Evolutionary conservation across 2,797 vertebrate species (phyloP), one percentile per base, ranked within the genome.

Genomic region (Premnoplex brunnescens): DNA sequence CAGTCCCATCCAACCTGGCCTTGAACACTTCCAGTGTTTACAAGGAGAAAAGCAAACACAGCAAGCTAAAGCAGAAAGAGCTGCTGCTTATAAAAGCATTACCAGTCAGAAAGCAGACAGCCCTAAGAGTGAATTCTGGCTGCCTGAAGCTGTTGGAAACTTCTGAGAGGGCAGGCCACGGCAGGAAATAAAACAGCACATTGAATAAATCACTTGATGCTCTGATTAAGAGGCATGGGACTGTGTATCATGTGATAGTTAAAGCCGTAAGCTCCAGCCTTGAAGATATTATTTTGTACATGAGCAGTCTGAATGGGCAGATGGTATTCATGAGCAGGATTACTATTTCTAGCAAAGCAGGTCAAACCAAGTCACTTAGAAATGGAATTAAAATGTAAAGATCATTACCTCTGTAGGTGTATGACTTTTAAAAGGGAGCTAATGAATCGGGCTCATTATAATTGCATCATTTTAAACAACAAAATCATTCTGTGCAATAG

Each of bases 161-260:
- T 89, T 95, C 64, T 85, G 88, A 94, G 67, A 41, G 54, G 82
- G 89, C 92, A 94, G 30, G 39, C 78, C 1, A 3, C 18, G 86
- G 94, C 95, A 97, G 94, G 96, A 96, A 96, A 97, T 96, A 97
- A 92, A 92, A 96, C 91, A 95, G 58, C 86, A 85, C 72, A 74
- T 46, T 86, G 67, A 95, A 94, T 92, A 92, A 95, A 96, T 97
- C 97, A 97, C 95, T 93, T 97, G 97, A 97, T 97, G 95, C 76
- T 97, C 96, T 97, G 97, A 98, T 97, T 97, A 97, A 97, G 96
- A 96, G 75, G 93, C 98, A 98, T 97, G 97, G 88, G 97, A 95
- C 91, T 92, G 82, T 44, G 46, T 84, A 83, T 94, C 97, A 97
- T 96, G 97, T 98, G 98, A 97, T 64, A 91, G 96, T 44, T 90